Base-by-base conservation (phyloP, 2,113 vertebrate species). In the Litocranius walleri region DNA sequence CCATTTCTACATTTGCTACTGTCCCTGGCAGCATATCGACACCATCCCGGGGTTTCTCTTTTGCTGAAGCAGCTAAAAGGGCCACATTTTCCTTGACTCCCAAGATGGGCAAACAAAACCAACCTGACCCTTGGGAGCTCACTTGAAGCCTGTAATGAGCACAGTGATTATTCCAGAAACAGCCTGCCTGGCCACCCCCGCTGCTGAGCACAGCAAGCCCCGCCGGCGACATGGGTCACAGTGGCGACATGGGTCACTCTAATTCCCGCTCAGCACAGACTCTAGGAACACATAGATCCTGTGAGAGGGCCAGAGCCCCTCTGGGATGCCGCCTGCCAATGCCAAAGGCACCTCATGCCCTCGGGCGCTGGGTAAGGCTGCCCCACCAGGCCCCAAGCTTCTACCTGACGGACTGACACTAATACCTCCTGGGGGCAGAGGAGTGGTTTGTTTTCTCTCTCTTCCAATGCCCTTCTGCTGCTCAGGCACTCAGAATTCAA, bases 191-290 rank as follows among this genome's bases (percentile, higher is more conserved):
- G 33, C 88, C 40, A 11, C 80, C 77, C 78, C 80, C 43, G 54
- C 57, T 83, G 91, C 84, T 67, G 88, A 92, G 71, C 82, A 59
- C 86, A 45, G 93, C 96, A 88, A 59, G 81, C 62, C 59, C 67
- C 30, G 17, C 59, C 3, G 5, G 93, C 29, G 36, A 87, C 48
- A 0, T 30, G 93, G 92, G 78, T 81, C 85, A 88, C 93, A 14
- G 85, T 91, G 95, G 82, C 3, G 27, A 96, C 80, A 86, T 10
- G 59, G 74, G 91, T 50, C 95, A 71, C 57, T 88, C 67, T 86
- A 21, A 50, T 89, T 91, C 86, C 64, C 14, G 1, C 95, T 96
- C 88, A 87, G 96, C 96, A 90, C 83, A 96, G 92, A 86, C 78
- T 77, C 94, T 33, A 86, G 83, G 62, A 61, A 91, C 84, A 95